Base-by-base conservation (phyloP, 1,140 invertebrate species). In the Drosophila bifasciata region DNA sequence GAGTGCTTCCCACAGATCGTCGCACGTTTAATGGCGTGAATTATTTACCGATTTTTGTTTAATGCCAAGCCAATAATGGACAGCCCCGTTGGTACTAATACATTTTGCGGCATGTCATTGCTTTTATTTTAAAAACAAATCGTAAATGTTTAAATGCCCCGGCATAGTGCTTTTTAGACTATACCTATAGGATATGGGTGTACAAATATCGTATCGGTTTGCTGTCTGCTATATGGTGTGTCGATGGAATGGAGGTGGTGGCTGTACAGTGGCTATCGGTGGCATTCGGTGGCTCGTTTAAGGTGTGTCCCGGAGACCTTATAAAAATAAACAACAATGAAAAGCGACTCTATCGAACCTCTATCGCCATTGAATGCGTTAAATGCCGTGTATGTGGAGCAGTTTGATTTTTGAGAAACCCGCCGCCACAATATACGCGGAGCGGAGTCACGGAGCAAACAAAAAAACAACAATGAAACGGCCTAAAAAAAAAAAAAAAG, bases 121-220 rank as follows among this genome's bases (percentile, higher is more conserved):
- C 78, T 81, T 85, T 86, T 86, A 81, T 81, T 88, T 88, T n/a
- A n/a, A 81, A 85, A 85, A 86, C 83, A 88, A 85, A 88, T 81
- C 74, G 69, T 71, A 85, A 88, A 78, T 81, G 73, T 75, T 85
- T 85, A 85, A 85, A 85, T 77, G 81, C 83, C 77, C 83, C 77
- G 81, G 77, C 83, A 36, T 77, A 77, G n/a, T n/a, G 80, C 66
- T 77, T 81, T 50, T 58, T 48, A 46, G 32, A 36, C 51, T 49
- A 23, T 7, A 3, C 8, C 8, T 28, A 9, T 28, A 8, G 56
- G 46, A 16, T 9, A 55, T 25, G 40, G 40, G 40, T 45, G 8
- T 46, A 63, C 62, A 49, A 67, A 32, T 46, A 25, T 48, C 46
- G 63, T 16, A 63, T 43, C 67, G 72, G 23, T 25, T 5, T 73